These are phyloP conservation scores for Holacanthella duospinosa DNA, from an alignment of 2,888 invertebrate species.

Conservation along the genomic window DNA sequence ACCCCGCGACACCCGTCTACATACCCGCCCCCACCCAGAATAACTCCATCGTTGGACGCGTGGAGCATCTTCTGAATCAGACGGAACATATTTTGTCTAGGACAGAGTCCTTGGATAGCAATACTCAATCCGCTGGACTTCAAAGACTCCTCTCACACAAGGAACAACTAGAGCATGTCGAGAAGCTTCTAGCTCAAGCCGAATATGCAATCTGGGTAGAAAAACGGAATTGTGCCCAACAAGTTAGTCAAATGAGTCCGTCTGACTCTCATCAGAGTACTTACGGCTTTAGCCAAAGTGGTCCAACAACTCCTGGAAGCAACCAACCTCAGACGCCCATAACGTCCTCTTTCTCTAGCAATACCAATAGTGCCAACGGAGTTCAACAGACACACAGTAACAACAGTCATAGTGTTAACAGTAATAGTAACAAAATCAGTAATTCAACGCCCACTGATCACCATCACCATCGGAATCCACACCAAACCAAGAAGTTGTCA, in stretches of 20 bases:
- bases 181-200: slow-evolving; percentile 38
- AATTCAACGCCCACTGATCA: neutral
- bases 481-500: slow-evolving; percentile 33
- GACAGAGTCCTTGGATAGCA: slow-evolving; percentile 38
- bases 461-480: neutral
- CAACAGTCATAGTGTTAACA: slow-evolving; percentile 10
- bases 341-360: slow-evolving; percentile 26
- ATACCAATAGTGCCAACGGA: slow-evolving; percentile 23
- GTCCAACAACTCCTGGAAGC: neutral
- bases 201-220: slow-evolving; percentile 38
- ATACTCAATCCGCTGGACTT: slow-evolving; percentile 37
- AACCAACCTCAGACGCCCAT: neutral
- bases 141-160: slow-evolving; percentile 37
- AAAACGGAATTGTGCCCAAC: slow-evolving; percentile 37
- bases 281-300: slow-evolving; percentile 31
- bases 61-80: slow-evolving; percentile 38
- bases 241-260: slow-evolving; percentile 36
- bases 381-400: neutral
- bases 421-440: neutral
- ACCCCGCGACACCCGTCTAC: slow-evolving; percentile 30
- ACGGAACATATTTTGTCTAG: slow-evolving; percentile 38
- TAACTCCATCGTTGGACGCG: slow-evolving; percentile 35
- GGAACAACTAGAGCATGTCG: slow-evolving; percentile 37
- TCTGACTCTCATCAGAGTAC: slow-evolving; percentile 32
- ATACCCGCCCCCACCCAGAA: slow-evolving; percentile 32